Percentiles rank a stretch among this genome's conserved stretches.
phyloP scores from a whole-genome alignment of 37 sponge, comb jelly and placozoan genomes.

The Crambe crambe region DNA sequence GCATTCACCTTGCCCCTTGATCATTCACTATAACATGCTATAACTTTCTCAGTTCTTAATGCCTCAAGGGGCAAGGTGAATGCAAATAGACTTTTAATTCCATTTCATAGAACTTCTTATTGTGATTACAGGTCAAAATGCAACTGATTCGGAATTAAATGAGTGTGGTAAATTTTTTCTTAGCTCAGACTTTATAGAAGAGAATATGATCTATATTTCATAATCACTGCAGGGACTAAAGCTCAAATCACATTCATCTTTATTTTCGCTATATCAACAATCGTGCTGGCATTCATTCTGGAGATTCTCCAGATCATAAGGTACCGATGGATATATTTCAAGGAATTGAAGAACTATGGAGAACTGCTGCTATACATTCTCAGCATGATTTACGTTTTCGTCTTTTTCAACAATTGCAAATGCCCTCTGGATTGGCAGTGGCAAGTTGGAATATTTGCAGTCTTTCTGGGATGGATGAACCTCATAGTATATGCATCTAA shows the following conservation, averaged over 20 bases:
- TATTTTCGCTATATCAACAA: background rate
- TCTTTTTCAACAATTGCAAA: background rate
- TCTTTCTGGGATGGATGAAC: constrained; percentile 42
- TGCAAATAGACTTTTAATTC: no score
- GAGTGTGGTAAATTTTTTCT: no score
- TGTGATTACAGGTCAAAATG: no score
- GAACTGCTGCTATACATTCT: constrained; percentile 1
- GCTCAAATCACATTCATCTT: background rate
- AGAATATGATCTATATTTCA: no score
- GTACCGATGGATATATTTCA: constrained; percentile 6
- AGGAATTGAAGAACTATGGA: constrained; percentile 26
- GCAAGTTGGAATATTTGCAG: constrained; percentile 32
- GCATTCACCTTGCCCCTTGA: no score
- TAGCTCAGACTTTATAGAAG: no score
- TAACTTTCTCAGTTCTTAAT: no score
- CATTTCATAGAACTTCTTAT: no score
- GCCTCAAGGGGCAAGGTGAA: no score
- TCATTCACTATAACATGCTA: no score
- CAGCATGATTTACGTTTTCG: constrained; percentile 5
- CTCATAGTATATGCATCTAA: constrained; percentile 54
- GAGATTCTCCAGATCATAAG: constrained; percentile 13
- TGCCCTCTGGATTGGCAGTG: constrained; percentile 14
- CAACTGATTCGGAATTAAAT: no score
- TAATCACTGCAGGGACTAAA: no score
- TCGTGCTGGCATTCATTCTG: background rate